Evolutionary conservation across 2,797 vertebrate genomes (phyloP).

Genomic region (Oreochromis mossambicus): DNA sequence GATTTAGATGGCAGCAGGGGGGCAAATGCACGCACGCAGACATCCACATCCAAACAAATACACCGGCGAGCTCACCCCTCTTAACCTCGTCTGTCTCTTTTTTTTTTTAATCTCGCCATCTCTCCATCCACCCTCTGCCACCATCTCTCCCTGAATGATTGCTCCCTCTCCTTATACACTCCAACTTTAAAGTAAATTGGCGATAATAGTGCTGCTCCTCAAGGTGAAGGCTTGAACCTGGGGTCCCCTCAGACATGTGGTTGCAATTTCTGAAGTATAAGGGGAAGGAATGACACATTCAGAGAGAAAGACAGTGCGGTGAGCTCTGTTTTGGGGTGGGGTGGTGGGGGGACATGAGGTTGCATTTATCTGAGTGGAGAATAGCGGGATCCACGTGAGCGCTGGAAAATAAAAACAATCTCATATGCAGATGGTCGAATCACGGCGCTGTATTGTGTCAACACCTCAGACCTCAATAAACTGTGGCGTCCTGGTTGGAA

Average conservation of each 20-base stretch:
- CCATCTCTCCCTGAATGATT: conserved; percentile 1
- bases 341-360: conserved; percentile 31
- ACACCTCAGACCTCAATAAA: conserved; percentile 39
- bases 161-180: conserved; percentile 4
- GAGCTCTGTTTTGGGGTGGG: conserved; percentile 4
- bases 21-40: neutral
- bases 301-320: conserved; percentile 1
- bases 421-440: conserved; percentile 47
- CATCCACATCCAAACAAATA: conserved; percentile 10
- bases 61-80: conserved; percentile 36
- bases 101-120: conserved; percentile 37
- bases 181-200: conserved; percentile 44
- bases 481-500: conserved; percentile 29
- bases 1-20: conserved; percentile 39
- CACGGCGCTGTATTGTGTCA: conserved; percentile 42
- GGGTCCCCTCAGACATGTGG: conserved; percentile 55
- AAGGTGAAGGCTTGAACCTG: conserved; percentile 56
- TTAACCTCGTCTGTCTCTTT: conserved; percentile 47
- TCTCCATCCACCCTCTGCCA: conserved; percentile 24
- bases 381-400: conserved; percentile 31
- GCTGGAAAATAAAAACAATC: conserved; percentile 32
- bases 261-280: conserved; percentile 57
- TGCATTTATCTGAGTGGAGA: conserved; percentile 44
- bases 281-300: neutral
- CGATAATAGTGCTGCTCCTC: conserved; percentile 56